These are phyloP conservation scores for Margarornis squamiger DNA, from an alignment of 2,797 vertebrate species.

Conservation along the genomic window DNA sequence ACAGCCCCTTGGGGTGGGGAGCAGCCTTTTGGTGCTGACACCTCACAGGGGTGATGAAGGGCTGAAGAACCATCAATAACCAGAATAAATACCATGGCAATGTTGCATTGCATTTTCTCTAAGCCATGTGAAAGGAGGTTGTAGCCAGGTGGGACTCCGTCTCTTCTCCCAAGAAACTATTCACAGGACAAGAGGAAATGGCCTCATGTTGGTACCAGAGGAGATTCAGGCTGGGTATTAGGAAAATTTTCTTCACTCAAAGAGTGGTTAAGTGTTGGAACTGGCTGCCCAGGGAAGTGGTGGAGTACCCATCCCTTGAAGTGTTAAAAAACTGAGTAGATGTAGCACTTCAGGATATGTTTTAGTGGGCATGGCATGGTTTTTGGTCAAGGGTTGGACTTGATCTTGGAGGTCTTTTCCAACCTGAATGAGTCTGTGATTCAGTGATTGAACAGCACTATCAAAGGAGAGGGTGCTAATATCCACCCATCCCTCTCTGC, in stretches of 20 bases:
- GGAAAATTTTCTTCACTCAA: fast-evolving
- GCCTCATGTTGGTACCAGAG: background rate
- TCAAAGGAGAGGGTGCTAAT: background rate
- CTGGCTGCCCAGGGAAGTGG: background rate
- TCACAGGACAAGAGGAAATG: background rate
- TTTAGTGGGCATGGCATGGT: background rate
- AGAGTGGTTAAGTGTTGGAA: background rate
- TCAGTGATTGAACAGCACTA: background rate
- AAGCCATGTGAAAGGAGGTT: background rate
- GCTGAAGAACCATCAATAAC: background rate
- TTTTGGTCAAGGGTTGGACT: background rate
- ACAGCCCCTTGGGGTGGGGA: background rate
- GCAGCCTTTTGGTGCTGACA: background rate
- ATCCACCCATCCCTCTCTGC: background rate
- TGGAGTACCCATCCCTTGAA: background rate
- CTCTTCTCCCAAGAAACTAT: background rate
- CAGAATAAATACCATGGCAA: background rate
- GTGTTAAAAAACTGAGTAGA: background rate
- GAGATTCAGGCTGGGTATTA: background rate
- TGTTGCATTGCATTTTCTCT: background rate
- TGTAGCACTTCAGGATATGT: background rate
- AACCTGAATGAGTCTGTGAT: background rate
- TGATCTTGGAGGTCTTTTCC: background rate
- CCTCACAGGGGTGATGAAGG: background rate
- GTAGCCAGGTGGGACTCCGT: background rate